A percentile compares a stretch with the other conserved stretches of the same genome.
phyloP scores from a whole-genome alignment of 2,113 vertebrate species.

The Pangasianodon hypophthalmus region DNA sequence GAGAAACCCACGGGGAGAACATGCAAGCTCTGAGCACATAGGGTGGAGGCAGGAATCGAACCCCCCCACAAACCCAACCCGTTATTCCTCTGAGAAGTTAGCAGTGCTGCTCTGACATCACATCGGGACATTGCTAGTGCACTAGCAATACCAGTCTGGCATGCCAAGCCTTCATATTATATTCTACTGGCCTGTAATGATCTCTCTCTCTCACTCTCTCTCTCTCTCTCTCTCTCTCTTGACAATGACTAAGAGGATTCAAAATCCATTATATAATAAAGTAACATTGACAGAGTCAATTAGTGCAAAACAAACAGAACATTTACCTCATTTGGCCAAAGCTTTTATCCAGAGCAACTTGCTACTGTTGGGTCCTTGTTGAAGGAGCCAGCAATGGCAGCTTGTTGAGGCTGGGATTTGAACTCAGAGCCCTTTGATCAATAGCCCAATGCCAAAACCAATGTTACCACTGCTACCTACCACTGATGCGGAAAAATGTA shows the following conservation, averaged over 20 bases:
- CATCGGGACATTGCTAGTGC: too few relatives aligned
- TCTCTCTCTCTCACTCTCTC: slow-evolving; percentile 7
- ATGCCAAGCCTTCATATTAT: not conserved
- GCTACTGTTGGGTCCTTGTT: not conserved
- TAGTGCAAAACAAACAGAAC: too few relatives aligned
- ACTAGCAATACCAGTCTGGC: too few relatives aligned
- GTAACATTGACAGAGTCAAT: not conserved
- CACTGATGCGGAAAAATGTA: not conserved
- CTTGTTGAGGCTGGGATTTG: not conserved
- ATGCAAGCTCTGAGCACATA: too few relatives aligned
- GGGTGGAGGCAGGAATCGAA: too few relatives aligned
- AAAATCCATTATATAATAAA: not conserved
- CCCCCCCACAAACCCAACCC: too few relatives aligned
- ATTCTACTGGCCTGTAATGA: slow-evolving; percentile 55
- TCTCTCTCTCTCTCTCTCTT: not conserved
- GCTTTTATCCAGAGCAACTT: not conserved
- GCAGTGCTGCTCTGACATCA: too few relatives aligned
- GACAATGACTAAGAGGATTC: not conserved
- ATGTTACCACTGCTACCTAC: not conserved
- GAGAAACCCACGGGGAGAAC: too few relatives aligned
- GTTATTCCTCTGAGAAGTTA: too few relatives aligned
- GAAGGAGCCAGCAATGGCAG: not conserved
- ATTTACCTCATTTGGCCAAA: too few relatives aligned
- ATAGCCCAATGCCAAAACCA: not conserved
- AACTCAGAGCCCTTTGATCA: not conserved